Percentiles rank a stretch among this genome's conserved stretches.
phyloP scores from a whole-genome alignment of 2,888 invertebrate genomes.

The Nebria salina region DNA sequence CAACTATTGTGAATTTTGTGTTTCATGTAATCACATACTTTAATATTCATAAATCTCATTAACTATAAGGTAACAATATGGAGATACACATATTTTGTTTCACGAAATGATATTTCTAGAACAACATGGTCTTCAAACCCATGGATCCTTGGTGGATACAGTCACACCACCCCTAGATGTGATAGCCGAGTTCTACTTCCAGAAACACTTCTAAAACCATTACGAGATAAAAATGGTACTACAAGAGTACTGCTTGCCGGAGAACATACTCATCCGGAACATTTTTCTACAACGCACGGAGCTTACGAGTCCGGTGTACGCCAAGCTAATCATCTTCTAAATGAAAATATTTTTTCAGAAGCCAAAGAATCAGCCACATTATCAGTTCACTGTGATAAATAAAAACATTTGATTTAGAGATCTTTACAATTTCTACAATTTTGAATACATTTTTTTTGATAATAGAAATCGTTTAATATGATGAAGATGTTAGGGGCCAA shows the following conservation, averaged over 20 bases:
- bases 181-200: slow-evolving; percentile 62
- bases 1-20: neutral
- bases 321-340: slow-evolving; percentile 64
- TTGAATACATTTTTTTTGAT: neutral
- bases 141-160: slow-evolving; percentile 69
- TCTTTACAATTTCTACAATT: neutral
- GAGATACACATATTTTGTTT: too few relatives aligned
- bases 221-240: slow-evolving; percentile 56
- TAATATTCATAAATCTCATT: neutral
- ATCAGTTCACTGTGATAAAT: neutral
- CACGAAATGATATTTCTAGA: slow-evolving; percentile 55
- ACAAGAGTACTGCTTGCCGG: slow-evolving; percentile 72
- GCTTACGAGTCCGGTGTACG: slow-evolving; percentile 69
- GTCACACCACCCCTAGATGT: slow-evolving; percentile 66
- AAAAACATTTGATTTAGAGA: neutral
- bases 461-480: neutral
- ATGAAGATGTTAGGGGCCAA: neutral
- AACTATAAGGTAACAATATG: too few relatives aligned
- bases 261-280: slow-evolving; percentile 69
- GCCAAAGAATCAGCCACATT: neutral
- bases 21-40: neutral
- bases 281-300: slow-evolving; percentile 75
- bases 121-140: slow-evolving; percentile 68
- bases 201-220: slow-evolving; percentile 61
- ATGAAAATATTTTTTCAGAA: slow-evolving; percentile 38